Conservation (phyloP, 2,888 invertebrate species). For the Caenorhabditis sp. region DNA sequence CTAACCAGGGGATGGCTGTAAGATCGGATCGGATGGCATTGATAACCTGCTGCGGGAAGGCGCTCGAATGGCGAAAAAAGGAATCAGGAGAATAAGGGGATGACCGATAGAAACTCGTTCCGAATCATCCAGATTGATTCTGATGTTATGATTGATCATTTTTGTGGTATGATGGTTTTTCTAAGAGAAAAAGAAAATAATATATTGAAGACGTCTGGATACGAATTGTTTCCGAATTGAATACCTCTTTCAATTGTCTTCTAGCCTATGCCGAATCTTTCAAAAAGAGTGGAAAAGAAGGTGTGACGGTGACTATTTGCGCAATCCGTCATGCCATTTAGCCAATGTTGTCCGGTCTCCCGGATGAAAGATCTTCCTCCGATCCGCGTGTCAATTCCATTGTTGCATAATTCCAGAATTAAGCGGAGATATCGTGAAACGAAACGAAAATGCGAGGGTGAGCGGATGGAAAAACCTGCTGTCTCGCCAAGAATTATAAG, state of each 20-base stretch:
- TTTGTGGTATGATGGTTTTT: conserved; percentile 49
- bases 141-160: conserved; percentile 49
- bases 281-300: too few relatives aligned
- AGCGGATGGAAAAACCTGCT: conserved; percentile 36
- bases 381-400: conserved; percentile 15
- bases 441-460: background rate
- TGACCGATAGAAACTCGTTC: conserved; percentile 23
- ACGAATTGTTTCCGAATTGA: too few relatives aligned
- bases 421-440: conserved; percentile 11
- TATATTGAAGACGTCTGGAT: background rate
- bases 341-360: conserved; percentile 40
- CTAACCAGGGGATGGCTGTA: conserved; percentile 1
- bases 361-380: conserved; percentile 12
- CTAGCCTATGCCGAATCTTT: too few relatives aligned
- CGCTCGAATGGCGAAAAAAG: conserved; percentile 28
- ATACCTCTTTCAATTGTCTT: too few relatives aligned
- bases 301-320: conserved; percentile 12
- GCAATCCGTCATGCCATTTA: conserved; percentile 30
- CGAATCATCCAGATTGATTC: conserved; percentile 43
- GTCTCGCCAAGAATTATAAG: conserved; percentile 18
- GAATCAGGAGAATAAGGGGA: background rate
- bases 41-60: conserved; percentile 36
- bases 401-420: conserved; percentile 47
- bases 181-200: background rate
- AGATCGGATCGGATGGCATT: conserved; percentile 38